Conservation (phyloP, 2,797 vertebrate species). For the Knipowitschia caucasica region DNA sequence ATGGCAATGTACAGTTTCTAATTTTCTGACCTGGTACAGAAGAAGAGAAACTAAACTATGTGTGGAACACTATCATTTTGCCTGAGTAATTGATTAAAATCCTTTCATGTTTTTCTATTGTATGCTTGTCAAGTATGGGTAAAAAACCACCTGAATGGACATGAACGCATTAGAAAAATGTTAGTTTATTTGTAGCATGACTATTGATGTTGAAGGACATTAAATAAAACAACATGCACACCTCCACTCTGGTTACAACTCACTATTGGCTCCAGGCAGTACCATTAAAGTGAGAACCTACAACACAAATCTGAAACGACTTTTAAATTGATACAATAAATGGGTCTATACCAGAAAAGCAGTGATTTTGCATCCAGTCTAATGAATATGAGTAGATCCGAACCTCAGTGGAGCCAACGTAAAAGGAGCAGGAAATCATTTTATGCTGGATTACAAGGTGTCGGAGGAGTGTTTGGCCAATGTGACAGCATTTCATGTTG, state of each 20-base stretch:
- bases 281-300: constrained; percentile 58
- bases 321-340: constrained; percentile 63
- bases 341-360: constrained; percentile 62
- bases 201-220: constrained; percentile 36
- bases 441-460: constrained; percentile 63
- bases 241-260: constrained; percentile 55
- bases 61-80: no score
- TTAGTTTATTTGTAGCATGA: constrained; percentile 47
- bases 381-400: constrained; percentile 66
- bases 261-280: constrained; percentile 57
- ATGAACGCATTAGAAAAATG: constrained; percentile 26
- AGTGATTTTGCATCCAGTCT: constrained; percentile 69
- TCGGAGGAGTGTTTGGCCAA: constrained; percentile 24
- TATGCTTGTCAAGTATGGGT: no score
- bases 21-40: no score
- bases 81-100: no score
- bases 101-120: no score
- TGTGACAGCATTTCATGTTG: constrained; percentile 58
- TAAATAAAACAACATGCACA: constrained; percentile 50
- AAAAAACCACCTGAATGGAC: no score
- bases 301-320: constrained; percentile 57
- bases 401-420: constrained; percentile 29
- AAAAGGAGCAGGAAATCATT: constrained; percentile 55
- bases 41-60: no score
- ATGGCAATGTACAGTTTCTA: no score